These are phyloP conservation scores for Natrix natrix DNA, from an alignment of 2,797 vertebrate genomes.

Conservation along the genomic window DNA sequence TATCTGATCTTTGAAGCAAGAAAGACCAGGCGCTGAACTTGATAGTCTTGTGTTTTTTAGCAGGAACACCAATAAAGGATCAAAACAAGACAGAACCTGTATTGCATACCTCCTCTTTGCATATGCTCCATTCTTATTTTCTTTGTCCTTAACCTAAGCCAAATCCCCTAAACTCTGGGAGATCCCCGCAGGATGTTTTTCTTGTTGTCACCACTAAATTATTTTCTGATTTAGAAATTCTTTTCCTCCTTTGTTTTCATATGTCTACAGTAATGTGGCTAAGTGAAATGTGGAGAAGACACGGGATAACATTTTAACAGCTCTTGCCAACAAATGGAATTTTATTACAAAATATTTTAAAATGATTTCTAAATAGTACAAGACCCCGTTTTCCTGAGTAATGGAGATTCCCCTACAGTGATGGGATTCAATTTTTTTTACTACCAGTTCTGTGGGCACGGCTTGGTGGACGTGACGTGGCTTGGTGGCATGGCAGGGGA, in stretches of 20 bases:
- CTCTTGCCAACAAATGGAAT: background rate
- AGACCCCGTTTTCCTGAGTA: background rate
- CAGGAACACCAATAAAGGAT: background rate
- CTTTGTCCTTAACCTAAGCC: background rate
- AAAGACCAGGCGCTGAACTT: background rate
- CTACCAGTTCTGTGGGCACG: too few relatives aligned
- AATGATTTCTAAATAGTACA: background rate
- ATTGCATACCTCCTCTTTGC: background rate
- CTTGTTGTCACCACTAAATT: background rate
- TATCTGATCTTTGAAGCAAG: background rate
- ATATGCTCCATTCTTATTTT: background rate
- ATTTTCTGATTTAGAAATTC: background rate
- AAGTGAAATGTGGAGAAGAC: background rate
- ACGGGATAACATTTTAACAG: background rate
- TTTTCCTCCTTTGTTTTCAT: background rate
- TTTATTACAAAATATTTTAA: background rate
- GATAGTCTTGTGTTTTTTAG: background rate
- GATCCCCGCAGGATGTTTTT: background rate
- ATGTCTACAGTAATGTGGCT: background rate
- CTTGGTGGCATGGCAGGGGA: too few relatives aligned
- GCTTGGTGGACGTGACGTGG: too few relatives aligned
- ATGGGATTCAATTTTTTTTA: too few relatives aligned
- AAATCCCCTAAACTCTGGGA: background rate
- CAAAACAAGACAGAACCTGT: background rate
- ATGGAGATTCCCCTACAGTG: background rate